Base-by-base conservation (phyloP, 2,113 vertebrate species). In the Alexandromys fortis region DNA sequence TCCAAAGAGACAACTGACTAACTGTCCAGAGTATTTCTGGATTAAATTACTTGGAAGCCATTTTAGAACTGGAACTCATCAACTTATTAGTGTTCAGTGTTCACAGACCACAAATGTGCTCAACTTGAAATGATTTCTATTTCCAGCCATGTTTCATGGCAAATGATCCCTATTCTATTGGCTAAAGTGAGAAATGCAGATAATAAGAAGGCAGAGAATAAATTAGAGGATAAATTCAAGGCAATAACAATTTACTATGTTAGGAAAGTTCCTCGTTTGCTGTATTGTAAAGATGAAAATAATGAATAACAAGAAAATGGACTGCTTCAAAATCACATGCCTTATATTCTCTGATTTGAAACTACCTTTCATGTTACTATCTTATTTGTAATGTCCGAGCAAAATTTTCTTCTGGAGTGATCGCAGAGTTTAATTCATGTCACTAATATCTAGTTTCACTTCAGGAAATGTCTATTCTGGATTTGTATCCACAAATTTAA, bases 41-140 rank as follows among this genome's bases (percentile, higher is more conserved):
- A 91, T 92, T 92, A 86, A 86, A 85, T 96, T 87, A 89, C 68
- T 79, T 91, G 75, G 45, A 95, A 86, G 12, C 83, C 87, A 83
- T 96, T 94, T 91, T 94, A 86, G 19, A 85, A 85, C 76, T 73
- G 30, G 65, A 96, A 65, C 58, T 89, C 91, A 85, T 91, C 55
- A 92, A 79, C 42, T 95, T 96, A 94, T 96, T 97, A 94, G 91
- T 90, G 79, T 91, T 97, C 68, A 67, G 1, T 93, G 72, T 93
- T 97, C 61, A 94, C 26, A 77, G 83, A 89, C 45, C 79, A 90
- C 79, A 94, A 93, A 92, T 90, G 30, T 95, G 85, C 85, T 70
- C 92, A 96, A 67, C 33, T 92, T 96, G 81, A 96, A 96, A 96
- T 70, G 91, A 86, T 92, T 96, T 97, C 55, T 94, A 76, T 96